These are phyloP conservation scores for Ptychoptera contaminata DNA, from an alignment of 2,888 invertebrate genomes.

Conservation along the genomic window DNA sequence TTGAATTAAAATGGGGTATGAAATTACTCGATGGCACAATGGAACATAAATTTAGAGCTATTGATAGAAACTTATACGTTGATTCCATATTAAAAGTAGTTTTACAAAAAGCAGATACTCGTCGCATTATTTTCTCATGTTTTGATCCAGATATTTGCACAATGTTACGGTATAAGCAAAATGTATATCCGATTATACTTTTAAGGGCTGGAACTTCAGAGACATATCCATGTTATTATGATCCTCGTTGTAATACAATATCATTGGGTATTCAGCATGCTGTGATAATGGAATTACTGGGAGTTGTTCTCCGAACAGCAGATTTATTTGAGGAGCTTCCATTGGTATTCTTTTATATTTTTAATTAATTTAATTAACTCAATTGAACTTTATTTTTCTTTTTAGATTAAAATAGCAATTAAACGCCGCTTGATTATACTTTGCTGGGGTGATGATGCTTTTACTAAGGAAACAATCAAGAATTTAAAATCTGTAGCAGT, in stretches of 20 bases:
- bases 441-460: conserved; percentile 96
- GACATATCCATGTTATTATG: conserved; percentile 65
- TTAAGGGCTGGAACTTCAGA: conserved; percentile 63
- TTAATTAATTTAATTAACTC: no score
- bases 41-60: conserved; percentile 65
- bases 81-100: conserved; percentile 76
- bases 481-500: conserved; percentile 77
- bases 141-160: conserved; percentile 94
- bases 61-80: conserved; percentile 84
- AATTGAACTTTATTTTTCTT: neutral
- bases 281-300: conserved; percentile 64
- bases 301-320: conserved; percentile 85
- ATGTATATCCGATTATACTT: conserved; percentile 92
- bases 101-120: conserved; percentile 55
- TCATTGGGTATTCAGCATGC: conserved; percentile 72
- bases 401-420: conserved; percentile 56
- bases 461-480: conserved; percentile 69
- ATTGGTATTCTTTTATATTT: conserved; percentile 37
- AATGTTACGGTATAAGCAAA: conserved; percentile 88
- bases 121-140: conserved; percentile 84
- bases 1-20: conserved; percentile 97
- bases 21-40: conserved; percentile 69
- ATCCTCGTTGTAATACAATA: conserved; percentile 67
- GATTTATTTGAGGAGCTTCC: conserved; percentile 72
- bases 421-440: conserved; percentile 76